Evolutionary conservation across 2,888 invertebrate species (phyloP).

Genomic region (Dicranocentrus wangi): DNA sequence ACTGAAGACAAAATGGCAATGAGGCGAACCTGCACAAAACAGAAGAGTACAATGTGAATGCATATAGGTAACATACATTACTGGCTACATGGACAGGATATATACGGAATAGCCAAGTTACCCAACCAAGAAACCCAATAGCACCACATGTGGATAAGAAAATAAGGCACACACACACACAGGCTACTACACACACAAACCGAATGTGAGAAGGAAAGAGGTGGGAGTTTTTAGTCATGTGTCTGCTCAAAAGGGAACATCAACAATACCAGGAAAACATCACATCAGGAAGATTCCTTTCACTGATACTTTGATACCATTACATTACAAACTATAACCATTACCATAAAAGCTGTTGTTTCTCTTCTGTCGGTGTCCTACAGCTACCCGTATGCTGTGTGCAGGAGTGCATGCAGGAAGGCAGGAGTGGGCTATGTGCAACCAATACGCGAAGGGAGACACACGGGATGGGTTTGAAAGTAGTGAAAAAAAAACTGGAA

Average conservation of each 20-base stretch:
- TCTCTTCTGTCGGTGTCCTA: conserved; percentile 20
- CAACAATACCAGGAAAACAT: conserved; percentile 43
- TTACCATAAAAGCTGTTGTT: conserved; percentile 61
- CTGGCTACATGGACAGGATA: no score
- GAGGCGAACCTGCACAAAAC: conserved; percentile 12
- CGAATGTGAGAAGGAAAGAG: conserved; percentile 9
- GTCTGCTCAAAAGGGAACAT: neutral
- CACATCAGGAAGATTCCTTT: conserved; percentile 53
- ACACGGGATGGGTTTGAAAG: no score
- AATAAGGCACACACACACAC: conserved; percentile 13
- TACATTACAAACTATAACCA: conserved; percentile 60
- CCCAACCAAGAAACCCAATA: neutral
- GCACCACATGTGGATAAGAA: conserved; percentile 18
- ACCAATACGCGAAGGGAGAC: neutral
- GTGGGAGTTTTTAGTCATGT: neutral
- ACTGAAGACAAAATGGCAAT: conserved; percentile 22
- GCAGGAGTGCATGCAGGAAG: neutral
- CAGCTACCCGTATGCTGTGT: neutral
- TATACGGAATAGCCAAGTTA: neutral
- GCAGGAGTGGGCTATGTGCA: neutral
- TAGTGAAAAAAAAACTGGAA: neutral
- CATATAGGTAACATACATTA: no score
- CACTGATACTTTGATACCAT: conserved; percentile 55
- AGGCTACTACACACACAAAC: no score
- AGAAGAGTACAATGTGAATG: no score